phyloP scores from a whole-genome alignment of 2,888 invertebrate genomes.

The Brachycybe producta region DNA sequence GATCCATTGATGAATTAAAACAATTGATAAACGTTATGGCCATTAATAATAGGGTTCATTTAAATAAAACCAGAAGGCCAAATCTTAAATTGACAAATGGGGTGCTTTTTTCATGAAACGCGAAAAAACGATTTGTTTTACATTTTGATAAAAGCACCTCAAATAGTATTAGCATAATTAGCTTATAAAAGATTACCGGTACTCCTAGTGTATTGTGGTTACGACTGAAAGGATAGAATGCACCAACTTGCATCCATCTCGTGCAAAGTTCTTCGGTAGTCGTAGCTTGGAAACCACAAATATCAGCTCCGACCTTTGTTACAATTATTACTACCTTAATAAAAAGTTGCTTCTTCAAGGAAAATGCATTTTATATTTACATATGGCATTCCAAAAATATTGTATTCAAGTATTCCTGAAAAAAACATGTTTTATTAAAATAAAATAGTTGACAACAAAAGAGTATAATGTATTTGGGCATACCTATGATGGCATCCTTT shows the following conservation, averaged over 20 bases:
- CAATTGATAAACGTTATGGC: too few species aligned
- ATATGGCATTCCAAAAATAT: slow-evolving; percentile 31
- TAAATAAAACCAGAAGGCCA: too few species aligned
- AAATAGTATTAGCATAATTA: neutral
- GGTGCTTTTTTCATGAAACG: too few species aligned
- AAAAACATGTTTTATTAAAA: neutral
- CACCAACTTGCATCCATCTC: slow-evolving; percentile 39
- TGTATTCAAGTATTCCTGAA: slow-evolving; percentile 34
- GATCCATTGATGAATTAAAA: too few species aligned
- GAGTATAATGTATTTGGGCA: neutral
- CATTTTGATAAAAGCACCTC: neutral
- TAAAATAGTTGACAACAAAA: neutral
- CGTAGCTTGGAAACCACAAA: slow-evolving; percentile 27
- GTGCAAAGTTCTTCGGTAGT: slow-evolving; percentile 37
- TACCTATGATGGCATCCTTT: slow-evolving; percentile 28
- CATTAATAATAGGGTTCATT: too few species aligned
- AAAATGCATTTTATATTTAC: slow-evolving; percentile 9
- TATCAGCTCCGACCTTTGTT: slow-evolving; percentile 26
- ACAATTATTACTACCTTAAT: neutral
- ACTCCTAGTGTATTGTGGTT: slow-evolving; percentile 31
- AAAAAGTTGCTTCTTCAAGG: neutral
- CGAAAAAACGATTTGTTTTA: neutral
- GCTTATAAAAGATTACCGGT: slow-evolving; percentile 13
- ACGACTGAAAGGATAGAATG: slow-evolving; percentile 37
- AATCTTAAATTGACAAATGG: too few species aligned